These are phyloP conservation scores for Carpatolechia fugitivella DNA, from an alignment of 2,888 invertebrate species.

Conservation along the genomic window DNA sequence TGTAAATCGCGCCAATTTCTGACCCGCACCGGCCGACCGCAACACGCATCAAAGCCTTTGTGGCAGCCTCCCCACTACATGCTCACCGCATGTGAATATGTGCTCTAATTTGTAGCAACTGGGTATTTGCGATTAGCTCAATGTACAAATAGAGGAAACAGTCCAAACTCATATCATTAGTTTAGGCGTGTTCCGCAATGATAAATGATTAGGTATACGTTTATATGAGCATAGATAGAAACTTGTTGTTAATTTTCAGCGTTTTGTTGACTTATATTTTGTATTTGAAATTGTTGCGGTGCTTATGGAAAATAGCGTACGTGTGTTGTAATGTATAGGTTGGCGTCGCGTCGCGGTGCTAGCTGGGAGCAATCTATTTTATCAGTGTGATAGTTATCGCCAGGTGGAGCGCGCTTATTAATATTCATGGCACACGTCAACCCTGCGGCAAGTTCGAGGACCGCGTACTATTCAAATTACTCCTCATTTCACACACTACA, in stretches of 20 bases:
- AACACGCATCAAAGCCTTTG: conserved; percentile 74
- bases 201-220: neutral
- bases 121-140: conserved; percentile 25
- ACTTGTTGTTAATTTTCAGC: neutral
- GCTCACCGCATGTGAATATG: conserved; percentile 45
- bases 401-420: conserved; percentile 59
- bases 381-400: conserved; percentile 51
- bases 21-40: conserved; percentile 66
- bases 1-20: conserved; percentile 69
- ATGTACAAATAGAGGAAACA: conserved; percentile 22
- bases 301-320: conserved; percentile 37
- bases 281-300: neutral
- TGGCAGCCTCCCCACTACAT: conserved; percentile 48
- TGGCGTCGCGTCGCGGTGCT: conserved; percentile 29
- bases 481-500: conserved; percentile 26
- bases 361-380: conserved; percentile 48
- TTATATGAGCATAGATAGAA: too few relatives aligned
- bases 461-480: conserved; percentile 47
- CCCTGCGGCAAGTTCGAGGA: conserved; percentile 44
- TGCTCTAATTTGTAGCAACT: conserved; percentile 32
- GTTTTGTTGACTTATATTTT: neutral
- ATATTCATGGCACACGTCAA: conserved; percentile 67
- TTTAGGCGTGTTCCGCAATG: neutral
- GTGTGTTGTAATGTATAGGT: conserved; percentile 38
- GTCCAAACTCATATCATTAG: neutral